A percentile compares a stretch with the other conserved stretches of the same genome.
Evolutionary conservation across 1,140 invertebrate species (phyloP).

Genomic region (Drosophila nebulosa): DNA sequence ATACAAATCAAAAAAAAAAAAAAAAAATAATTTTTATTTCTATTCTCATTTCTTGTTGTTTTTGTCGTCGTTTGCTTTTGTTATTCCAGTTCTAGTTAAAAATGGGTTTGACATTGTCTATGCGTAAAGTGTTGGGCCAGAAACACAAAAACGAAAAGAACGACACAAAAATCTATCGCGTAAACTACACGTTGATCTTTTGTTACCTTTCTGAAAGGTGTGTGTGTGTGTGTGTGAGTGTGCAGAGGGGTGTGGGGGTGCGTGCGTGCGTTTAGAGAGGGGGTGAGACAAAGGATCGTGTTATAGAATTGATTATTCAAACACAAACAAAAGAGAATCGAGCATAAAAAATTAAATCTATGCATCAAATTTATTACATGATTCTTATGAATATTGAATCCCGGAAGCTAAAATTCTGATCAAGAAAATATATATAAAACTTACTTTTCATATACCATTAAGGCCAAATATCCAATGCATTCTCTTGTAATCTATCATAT

Average conservation of each 20-base stretch:
- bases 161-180: constrained; percentile 43
- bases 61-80: constrained; percentile 30
- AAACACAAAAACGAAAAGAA: constrained; percentile 17
- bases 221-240: not conserved
- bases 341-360: constrained; percentile 19
- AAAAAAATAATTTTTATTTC: constrained; percentile 35
- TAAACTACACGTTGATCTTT: constrained; percentile 68
- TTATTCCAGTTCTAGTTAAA: constrained; percentile 63
- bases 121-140: constrained; percentile 60
- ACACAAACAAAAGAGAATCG: constrained; percentile 8
- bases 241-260: not conserved
- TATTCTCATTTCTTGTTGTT: constrained; percentile 47
- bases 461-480: not conserved
- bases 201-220: constrained; percentile 21
- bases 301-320: constrained; percentile 68
- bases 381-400: constrained; percentile 56
- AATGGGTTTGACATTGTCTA: constrained; percentile 72
- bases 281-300: constrained; percentile 39
- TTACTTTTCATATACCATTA: no score
- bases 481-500: not conserved
- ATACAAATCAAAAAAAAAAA: constrained; percentile 29
- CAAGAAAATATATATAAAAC: not conserved
- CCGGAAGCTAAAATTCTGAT: not conserved
- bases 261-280: not conserved
- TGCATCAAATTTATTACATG: constrained; percentile 50